Conservation (phyloP, 2,888 invertebrate genomes). For the Noctua janthe region DNA sequence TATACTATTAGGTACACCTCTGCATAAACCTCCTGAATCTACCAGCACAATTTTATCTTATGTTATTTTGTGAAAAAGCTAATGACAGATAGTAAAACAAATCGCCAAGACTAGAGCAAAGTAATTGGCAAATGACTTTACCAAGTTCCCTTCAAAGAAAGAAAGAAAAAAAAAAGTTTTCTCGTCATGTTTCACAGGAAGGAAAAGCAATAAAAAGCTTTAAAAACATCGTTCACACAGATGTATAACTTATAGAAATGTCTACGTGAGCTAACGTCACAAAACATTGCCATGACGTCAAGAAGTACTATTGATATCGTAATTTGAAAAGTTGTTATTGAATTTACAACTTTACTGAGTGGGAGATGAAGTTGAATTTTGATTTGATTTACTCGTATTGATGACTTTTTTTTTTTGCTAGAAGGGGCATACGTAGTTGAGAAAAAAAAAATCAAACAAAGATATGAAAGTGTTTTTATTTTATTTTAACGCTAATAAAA, state of each 20-base stretch:
- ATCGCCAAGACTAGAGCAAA: neutral
- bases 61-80: neutral
- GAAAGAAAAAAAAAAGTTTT: neutral
- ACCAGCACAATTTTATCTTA: neutral
- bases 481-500: neutral
- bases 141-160: constrained; percentile 3
- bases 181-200: constrained; percentile 35
- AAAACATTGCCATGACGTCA: constrained; percentile 20
- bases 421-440: neutral
- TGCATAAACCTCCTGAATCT: neutral
- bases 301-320: constrained; percentile 25
- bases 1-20: neutral
- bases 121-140: neutral
- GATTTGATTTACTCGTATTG: neutral
- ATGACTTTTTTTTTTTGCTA: neutral
- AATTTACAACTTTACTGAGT: constrained; percentile 34
- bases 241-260: constrained; percentile 48
- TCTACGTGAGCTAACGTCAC: constrained; percentile 18
- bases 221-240: constrained; percentile 41
- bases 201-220: constrained; percentile 45
- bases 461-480: neutral
- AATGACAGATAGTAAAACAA: neutral
- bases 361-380: constrained; percentile 7
- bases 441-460: neutral
- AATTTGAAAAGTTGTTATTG: constrained; percentile 49